These are phyloP conservation scores for Melitaea cinxia DNA, from an alignment of 1,140 invertebrate species.

Conservation along the genomic window DNA sequence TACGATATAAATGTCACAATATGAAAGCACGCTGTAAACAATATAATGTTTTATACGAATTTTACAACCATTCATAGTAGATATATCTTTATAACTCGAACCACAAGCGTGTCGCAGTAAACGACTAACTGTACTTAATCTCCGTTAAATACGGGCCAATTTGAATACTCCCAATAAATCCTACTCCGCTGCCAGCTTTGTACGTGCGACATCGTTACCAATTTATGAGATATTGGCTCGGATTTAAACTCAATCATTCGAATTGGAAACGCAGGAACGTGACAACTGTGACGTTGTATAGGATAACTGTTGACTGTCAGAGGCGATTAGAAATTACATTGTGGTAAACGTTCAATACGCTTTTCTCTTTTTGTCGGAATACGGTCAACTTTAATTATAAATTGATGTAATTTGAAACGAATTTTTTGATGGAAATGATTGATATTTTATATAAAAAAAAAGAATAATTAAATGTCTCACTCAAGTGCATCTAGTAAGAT, in stretches of 20 bases:
- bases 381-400: not conserved
- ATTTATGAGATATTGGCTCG: slow-evolving; percentile 32
- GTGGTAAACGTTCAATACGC: not conserved
- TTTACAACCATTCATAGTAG: slow-evolving; percentile 14
- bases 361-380: not conserved
- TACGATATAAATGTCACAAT: slow-evolving; percentile 8
- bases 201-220: slow-evolving; percentile 36
- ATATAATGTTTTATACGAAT: slow-evolving; percentile 21
- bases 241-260: slow-evolving; percentile 32
- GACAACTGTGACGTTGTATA: slow-evolving; percentile 19
- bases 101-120: slow-evolving; percentile 32
- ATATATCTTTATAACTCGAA: slow-evolving; percentile 25
- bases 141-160: slow-evolving; percentile 36
- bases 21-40: slow-evolving; percentile 17
- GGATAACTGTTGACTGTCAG: slow-evolving; percentile 1
- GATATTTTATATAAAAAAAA: too few relatives aligned
- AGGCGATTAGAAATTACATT: not conserved
- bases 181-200: slow-evolving; percentile 25
- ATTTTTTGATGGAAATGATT: too few relatives aligned
- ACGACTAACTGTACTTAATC: slow-evolving; percentile 34
- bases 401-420: not conserved
- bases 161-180: slow-evolving; percentile 35
- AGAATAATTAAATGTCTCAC: too few relatives aligned
- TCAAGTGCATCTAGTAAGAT: too few relatives aligned
- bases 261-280: slow-evolving; percentile 32